These are phyloP conservation scores for Epirrhoe tristata DNA, from an alignment of 2,888 invertebrate species.

Conservation along the genomic window DNA sequence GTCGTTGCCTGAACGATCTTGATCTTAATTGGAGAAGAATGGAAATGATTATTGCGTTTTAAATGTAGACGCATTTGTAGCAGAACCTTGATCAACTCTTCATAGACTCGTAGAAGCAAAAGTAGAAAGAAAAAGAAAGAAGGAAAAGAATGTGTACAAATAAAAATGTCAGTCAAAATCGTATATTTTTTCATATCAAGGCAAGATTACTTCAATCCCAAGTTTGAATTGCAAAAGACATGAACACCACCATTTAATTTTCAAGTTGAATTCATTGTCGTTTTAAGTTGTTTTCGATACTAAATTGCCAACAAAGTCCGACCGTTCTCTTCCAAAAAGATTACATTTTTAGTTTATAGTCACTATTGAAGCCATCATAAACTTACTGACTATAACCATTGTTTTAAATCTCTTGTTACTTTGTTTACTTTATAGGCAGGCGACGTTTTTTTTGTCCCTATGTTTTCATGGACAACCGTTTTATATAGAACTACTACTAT, in stretches of 20 bases:
- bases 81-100: neutral
- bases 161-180: neutral
- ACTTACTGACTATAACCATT: conserved; percentile 63
- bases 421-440: conserved; percentile 59
- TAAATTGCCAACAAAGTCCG: neutral
- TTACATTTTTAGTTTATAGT: conserved; percentile 14
- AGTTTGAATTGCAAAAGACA: neutral
- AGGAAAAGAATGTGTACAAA: no score
- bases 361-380: conserved; percentile 52
- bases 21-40: conserved; percentile 65
- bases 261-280: no score
- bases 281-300: neutral
- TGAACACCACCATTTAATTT: neutral
- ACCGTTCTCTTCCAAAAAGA: conserved; percentile 15
- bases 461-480: conserved; percentile 60
- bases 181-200: no score
- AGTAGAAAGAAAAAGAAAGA: no score
- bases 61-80: neutral
- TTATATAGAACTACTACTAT: conserved; percentile 42
- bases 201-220: no score
- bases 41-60: conserved; percentile 34
- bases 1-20: conserved; percentile 67
- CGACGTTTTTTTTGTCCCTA: conserved; percentile 62
- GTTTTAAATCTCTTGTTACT: conserved; percentile 61
- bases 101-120: neutral